Base-by-base conservation (phyloP, 2,113 vertebrate genomes). In the Pycnonotus jocosus region DNA sequence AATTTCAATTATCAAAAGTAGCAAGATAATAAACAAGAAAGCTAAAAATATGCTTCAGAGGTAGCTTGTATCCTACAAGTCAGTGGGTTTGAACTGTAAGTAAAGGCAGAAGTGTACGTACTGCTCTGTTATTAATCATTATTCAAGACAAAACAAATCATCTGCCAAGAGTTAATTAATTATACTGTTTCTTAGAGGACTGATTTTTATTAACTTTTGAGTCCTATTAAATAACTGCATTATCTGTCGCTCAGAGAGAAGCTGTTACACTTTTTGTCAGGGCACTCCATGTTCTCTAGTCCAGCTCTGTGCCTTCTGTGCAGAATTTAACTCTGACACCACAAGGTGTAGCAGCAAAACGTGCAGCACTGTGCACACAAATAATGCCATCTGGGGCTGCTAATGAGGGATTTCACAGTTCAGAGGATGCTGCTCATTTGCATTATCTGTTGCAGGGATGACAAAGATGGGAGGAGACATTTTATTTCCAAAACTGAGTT, bases 341-440 rank as follows among this genome's bases (percentile, higher is more conserved):
- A 24, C 33, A 33, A 50, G 42, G 22, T 88, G 47, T 23, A 92
- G 25, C 4, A 28, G 53, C 0, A 0, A 2, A 12, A 33, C 2
- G 0, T 25, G 50, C 47, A 71, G 15, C 48, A 9, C 40, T 27
- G 20, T 33, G 30, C 2, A 1, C 45, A 53, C 66, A 77, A 58
- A 60, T 62, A 76, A 77, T 17, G 40, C 64, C 81, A 58, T 31
- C 71, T 76, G 70, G 58, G 78, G 50, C 68, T 90, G 51, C 58
- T 91, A 77, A 82, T 47, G 81, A 62, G 45, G 53, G 54, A 47
- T 61, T 85, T 90, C 5, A 3, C 61, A 31, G 37, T 12, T 72
- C 78, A 70, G 68, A 82, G 85, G 20, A 47, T 78, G 73, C 35
- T 70, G 81, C 57, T 93, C 25, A 81, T 74, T 86, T 85, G 42